These are phyloP conservation scores for Burhinus oedicnemus DNA, from an alignment of 2,113 vertebrate species.

Conservation along the genomic window DNA sequence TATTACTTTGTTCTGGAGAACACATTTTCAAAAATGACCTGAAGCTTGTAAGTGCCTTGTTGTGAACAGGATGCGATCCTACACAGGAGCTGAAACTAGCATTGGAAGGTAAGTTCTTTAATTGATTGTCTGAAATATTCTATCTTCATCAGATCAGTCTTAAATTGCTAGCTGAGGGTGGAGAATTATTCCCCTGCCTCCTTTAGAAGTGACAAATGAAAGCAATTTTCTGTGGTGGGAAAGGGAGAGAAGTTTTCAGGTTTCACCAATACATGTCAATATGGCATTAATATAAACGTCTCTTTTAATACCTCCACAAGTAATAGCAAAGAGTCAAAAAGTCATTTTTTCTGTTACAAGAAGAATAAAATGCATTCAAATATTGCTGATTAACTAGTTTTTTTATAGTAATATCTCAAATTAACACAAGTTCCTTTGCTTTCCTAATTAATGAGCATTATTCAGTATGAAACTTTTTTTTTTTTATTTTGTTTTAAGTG, in stretches of 20 bases:
- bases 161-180: neutral
- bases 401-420: neutral
- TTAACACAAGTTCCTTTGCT: neutral
- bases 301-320: neutral
- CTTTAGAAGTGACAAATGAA: slow-evolving; percentile 9
- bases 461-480: neutral
- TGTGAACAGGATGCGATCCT: neutral
- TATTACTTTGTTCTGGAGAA: neutral
- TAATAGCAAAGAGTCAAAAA: neutral
- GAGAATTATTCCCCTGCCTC: neutral
- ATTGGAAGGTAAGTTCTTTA: neutral
- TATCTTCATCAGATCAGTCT: neutral
- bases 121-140: neutral
- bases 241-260: neutral
- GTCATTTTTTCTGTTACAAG: neutral
- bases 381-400: neutral
- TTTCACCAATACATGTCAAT: neutral
- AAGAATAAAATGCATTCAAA: neutral
- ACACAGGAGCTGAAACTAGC: neutral
- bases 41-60: neutral
- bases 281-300: neutral
- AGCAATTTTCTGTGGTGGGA: neutral
- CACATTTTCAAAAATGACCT: neutral
- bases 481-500: neutral
- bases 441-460: neutral